phyloP scores from a whole-genome alignment of 2,888 invertebrate genomes.

The Folsomia candida region DNA sequence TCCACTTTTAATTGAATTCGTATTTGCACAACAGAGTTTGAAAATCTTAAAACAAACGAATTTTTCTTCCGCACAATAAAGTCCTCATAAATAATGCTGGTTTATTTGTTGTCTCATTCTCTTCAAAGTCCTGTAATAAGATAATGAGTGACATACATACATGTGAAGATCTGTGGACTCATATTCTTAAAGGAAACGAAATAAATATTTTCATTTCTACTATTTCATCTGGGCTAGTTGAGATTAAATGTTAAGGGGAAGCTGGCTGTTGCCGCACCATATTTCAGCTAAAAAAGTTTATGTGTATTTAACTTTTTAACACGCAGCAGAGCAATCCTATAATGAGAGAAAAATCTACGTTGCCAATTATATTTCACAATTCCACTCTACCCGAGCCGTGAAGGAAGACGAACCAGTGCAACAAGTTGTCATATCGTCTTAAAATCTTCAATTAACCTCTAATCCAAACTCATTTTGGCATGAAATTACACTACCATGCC shows the following conservation, averaged over 20 bases:
- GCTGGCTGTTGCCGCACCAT: no score
- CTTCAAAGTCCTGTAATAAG: no score
- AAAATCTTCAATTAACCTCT: slow-evolving; percentile 4
- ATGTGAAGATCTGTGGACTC: neutral
- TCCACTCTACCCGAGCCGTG: neutral
- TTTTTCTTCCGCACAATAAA: no score
- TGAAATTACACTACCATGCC: neutral
- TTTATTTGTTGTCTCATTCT: no score
- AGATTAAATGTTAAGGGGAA: no score
- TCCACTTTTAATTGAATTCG: no score
- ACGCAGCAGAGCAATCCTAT: neutral
- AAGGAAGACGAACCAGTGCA: no score
- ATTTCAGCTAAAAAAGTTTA: neutral
- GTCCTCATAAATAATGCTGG: no score
- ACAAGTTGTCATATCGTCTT: slow-evolving; percentile 2
- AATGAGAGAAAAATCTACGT: neutral
- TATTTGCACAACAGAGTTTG: no score
- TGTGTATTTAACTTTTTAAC: neutral
- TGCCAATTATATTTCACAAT: neutral
- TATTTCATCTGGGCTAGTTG: no score
- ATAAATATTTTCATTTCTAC: neutral
- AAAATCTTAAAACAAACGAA: no score
- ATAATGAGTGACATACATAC: no score
- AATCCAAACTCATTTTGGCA: neutral
- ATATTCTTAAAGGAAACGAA: neutral